Evolutionary conservation across 2,797 vertebrate genomes (phyloP).

Genomic region (Halcyon chelicuti): DNA sequence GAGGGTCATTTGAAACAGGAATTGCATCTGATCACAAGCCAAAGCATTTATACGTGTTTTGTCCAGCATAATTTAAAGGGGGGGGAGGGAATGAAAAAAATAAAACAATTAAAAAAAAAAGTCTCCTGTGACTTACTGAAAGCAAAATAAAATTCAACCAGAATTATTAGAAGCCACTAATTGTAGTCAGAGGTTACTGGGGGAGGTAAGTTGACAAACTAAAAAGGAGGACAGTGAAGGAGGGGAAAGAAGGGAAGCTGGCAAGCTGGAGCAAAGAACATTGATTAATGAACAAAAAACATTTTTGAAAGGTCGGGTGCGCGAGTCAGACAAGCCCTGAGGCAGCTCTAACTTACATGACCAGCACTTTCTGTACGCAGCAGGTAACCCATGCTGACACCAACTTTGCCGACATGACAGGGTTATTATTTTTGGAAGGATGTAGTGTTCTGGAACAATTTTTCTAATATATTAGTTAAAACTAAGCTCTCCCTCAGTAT

Average conservation of each 20-base stretch:
- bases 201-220: slow-evolving; percentile 39
- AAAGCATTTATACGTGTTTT: not conserved
- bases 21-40: not conserved
- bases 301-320: slow-evolving; percentile 77
- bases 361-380: slow-evolving; percentile 67
- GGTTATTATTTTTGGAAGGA: slow-evolving; percentile 80
- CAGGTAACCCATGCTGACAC: slow-evolving; percentile 79
- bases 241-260: slow-evolving; percentile 62
- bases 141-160: slow-evolving; percentile 29
- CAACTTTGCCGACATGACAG: slow-evolving; percentile 74
- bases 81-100: not conserved
- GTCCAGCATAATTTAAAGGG: not conserved
- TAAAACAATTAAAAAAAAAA: not conserved
- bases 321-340: slow-evolving; percentile 72
- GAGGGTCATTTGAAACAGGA: not conserved
- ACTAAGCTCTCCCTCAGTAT: slow-evolving; percentile 70
- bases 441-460: slow-evolving; percentile 77
- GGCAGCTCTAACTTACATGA: slow-evolving; percentile 75
- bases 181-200: not conserved
- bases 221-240: slow-evolving; percentile 60
- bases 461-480: slow-evolving; percentile 76
- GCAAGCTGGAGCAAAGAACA: slow-evolving; percentile 72
- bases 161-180: slow-evolving; percentile 9
- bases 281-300: slow-evolving; percentile 79
- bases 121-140: not conserved